A percentile compares a stretch with the other conserved stretches of the same genome.
Evolutionary conservation across 2,797 vertebrate genomes (phyloP).

Genomic region (Allenopithecus nigroviridis): DNA sequence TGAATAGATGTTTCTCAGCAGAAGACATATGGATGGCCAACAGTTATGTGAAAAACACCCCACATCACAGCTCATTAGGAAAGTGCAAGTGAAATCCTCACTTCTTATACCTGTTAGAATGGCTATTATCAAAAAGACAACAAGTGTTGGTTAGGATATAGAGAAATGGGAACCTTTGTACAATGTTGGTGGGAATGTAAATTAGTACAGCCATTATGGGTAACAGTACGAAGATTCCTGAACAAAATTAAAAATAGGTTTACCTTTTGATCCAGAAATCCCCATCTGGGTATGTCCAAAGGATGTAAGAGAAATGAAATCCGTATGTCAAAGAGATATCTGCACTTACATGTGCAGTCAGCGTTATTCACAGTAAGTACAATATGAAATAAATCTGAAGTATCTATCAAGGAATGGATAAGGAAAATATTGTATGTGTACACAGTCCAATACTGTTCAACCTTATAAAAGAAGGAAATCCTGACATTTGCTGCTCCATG

Average conservation of each 20-base stretch:
- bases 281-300: background rate
- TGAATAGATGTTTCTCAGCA: background rate
- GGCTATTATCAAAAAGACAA: background rate
- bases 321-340: background rate
- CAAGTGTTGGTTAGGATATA: background rate
- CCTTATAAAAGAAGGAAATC: background rate
- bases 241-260: background rate
- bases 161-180: background rate
- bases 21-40: background rate
- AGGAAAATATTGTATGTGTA: background rate
- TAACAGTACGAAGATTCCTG: background rate
- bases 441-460: background rate
- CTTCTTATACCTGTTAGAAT: background rate
- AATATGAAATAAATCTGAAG: background rate
- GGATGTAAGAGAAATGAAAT: background rate
- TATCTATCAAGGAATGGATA: background rate
- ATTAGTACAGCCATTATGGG: background rate
- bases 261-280: background rate
- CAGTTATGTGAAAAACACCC: background rate
- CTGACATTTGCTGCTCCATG: background rate
- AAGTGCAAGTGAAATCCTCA: background rate
- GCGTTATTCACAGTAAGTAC: background rate
- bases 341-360: background rate
- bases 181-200: background rate
- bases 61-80: background rate